Percentiles rank a stretch among this genome's conserved stretches.
These are phyloP conservation scores for Parasteatoda lunata DNA, from an alignment of 2,888 invertebrate species.

Conservation along the genomic window DNA sequence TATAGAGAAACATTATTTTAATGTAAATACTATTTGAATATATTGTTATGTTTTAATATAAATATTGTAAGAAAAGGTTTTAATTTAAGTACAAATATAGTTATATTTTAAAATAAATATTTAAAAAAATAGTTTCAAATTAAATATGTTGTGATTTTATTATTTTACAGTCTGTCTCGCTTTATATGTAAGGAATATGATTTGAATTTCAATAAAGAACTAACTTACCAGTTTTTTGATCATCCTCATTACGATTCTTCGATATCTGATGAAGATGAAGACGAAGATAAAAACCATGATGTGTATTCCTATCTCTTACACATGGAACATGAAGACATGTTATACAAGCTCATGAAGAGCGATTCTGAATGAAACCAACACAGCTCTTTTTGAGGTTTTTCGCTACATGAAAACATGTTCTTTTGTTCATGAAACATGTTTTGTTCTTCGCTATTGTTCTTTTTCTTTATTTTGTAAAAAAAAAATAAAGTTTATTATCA, in stretches of 20 bases:
- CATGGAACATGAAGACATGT: background rate
- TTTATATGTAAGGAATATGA: slow-evolving; percentile 63
- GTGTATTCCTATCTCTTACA: slow-evolving; percentile 30
- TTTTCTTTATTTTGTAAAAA: no score
- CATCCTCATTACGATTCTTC: slow-evolving; percentile 35
- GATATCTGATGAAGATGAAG: slow-evolving; percentile 13
- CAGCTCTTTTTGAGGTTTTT: no score
- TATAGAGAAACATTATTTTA: no score
- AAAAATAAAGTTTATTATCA: no score
- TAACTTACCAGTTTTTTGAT: slow-evolving; percentile 65
- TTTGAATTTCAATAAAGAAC: slow-evolving; percentile 33
- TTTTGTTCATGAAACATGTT: no score
- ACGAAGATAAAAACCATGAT: slow-evolving; percentile 35
- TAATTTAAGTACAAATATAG: background rate
- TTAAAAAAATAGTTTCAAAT: no score
- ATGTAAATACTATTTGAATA: no score
- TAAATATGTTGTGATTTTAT: background rate
- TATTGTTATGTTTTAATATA: background rate
- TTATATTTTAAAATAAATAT: no score
- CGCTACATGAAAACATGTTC: no score
- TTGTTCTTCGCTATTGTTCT: no score
- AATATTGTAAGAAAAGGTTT: background rate
- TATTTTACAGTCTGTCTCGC: slow-evolving; percentile 24
- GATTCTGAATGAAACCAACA: no score
- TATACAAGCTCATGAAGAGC: no score